A percentile compares a stretch with the other conserved stretches of the same genome.
Conservation (phyloP, 2,888 invertebrate genomes). For the Machimus atricapillus region DNA sequence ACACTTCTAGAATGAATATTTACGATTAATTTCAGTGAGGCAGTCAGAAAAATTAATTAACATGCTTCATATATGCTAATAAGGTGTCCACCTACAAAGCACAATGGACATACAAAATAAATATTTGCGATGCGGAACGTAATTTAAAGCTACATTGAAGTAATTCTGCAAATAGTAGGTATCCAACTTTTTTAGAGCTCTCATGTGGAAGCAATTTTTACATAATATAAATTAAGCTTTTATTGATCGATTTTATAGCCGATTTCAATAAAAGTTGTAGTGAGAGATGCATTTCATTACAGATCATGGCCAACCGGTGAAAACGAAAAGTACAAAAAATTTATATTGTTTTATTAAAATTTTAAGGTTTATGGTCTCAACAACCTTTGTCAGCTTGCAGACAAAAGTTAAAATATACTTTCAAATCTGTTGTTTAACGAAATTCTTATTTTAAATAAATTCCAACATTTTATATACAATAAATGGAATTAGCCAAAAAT, state of each 20-base stretch:
- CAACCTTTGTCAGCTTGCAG: neutral
- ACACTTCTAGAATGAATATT: neutral
- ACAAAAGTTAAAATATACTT: neutral
- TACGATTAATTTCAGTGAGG: neutral
- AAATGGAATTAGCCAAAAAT: no score
- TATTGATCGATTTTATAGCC: neutral
- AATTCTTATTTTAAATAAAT: no score
- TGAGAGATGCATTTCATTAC: neutral
- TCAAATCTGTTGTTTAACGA: neutral
- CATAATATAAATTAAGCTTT: neutral
- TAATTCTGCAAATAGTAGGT: neutral
- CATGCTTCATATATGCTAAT: neutral
- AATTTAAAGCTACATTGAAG: neutral
- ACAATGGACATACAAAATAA: neutral
- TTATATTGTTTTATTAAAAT: neutral
- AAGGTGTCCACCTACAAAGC: neutral
- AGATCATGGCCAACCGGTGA: neutral
- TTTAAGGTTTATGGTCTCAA: neutral
- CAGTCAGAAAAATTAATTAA: neutral
- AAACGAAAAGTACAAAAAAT: no score
- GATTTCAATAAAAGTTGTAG: neutral
- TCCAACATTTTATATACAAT: no score
- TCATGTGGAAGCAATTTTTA: neutral
- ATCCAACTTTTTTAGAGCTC: neutral
- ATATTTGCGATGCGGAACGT: neutral